Conservation (phyloP, 1,140 invertebrate species). For the Macrostomum lignano region DNA sequence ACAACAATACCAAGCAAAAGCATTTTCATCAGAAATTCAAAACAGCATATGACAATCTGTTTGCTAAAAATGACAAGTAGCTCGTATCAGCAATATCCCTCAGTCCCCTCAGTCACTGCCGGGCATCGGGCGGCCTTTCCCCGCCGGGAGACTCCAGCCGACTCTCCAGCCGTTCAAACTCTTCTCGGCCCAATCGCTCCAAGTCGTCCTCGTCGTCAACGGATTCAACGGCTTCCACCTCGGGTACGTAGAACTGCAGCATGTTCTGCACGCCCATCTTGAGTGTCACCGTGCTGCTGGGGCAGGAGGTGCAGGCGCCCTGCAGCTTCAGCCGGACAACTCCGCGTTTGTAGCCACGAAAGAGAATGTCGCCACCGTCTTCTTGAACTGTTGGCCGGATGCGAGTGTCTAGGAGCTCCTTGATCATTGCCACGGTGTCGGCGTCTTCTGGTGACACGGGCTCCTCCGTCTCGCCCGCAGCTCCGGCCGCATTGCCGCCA, state of each 20-base stretch:
- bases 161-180: no score
- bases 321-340: constrained; percentile 66
- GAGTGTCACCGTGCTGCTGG: constrained; percentile 81
- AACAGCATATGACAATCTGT: no score
- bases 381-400: constrained; percentile 91
- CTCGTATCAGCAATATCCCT: no score
- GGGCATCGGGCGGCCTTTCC: no score
- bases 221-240: constrained; percentile 37
- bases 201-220: constrained; percentile 11
- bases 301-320: constrained; percentile 80
- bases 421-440: constrained; percentile 83
- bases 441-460: no score
- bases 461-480: constrained; percentile 4
- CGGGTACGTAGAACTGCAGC: constrained; percentile 98
- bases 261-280: constrained; percentile 98
- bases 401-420: constrained; percentile 76
- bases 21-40: no score
- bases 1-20: no score
- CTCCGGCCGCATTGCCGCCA: not conserved
- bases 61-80: no score
- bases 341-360: constrained; percentile 51
- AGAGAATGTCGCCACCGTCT: constrained; percentile 95
- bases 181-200: no score
- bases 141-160: no score
- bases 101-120: no score